Evolutionary conservation across 2,797 vertebrate species (phyloP), one percentile per base, ranked within the genome.

Genomic region (Alauda arvensis): DNA sequence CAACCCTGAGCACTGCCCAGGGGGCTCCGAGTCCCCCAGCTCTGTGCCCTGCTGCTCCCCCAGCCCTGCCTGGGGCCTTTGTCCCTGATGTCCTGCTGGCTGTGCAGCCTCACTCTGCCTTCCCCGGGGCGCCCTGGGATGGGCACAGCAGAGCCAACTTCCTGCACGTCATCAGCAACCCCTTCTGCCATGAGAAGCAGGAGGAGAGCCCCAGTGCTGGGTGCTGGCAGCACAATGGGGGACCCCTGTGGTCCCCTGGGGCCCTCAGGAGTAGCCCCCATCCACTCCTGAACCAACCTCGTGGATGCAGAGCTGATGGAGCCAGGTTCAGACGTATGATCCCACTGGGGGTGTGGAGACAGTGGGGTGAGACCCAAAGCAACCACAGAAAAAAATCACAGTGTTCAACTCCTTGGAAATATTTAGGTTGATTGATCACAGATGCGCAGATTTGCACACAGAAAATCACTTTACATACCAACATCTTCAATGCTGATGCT

Each of bases 221-320:
- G 42, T 68, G 29, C 40, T 89, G 95, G 97, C 97, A 96, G 74
- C 95, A 92, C 63, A 89, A 84, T 37, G 34, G 34, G 34, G 37
- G 9, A 9, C 37, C 37, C 2, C 94, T 94, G 71, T 75, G 20
- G 4, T 6, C 55, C 34, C 63, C 95, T 96, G 21, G 81, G 66
- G 93, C 93, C 89, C 91, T 95, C 95, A 2, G 97, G 87, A 8
- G 95, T 98, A 8, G 97, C 98, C 33, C 98, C 98, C 56, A 95
- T 99, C 91, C 98, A 99, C 94, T 99, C 99, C 40, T 96, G 98
- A 91, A 99, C 98, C 95, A 99, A 98, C 95, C 97, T 99, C 69
- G 98, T 99, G 97, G 98, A 99, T 29, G 97, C 98, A 0, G 98
- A 99, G 96, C 97, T 99, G 61, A 97, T 99, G 97, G 98, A 99